Evolutionary conservation across 1,140 invertebrate genomes (phyloP).

Genomic region (Caenorhabditis remanei): DNA sequence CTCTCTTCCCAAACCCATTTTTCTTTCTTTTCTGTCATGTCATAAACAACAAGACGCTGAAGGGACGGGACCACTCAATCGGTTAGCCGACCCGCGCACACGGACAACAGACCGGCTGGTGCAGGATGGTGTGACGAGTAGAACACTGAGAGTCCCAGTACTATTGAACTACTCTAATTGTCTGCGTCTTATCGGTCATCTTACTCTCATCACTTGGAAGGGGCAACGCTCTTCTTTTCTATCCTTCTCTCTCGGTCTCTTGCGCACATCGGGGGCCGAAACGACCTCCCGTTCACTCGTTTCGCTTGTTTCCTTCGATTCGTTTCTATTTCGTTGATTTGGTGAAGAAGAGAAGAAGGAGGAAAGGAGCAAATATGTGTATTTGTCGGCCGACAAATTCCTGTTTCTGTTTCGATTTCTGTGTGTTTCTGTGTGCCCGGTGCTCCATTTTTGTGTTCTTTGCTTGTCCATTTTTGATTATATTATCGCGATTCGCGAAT

Average conservation of each 20-base stretch:
- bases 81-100: neutral
- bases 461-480: conserved; percentile 8
- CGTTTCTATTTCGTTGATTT: conserved; percentile 51
- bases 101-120: neutral
- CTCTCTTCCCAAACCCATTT: neutral
- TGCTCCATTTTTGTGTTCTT: neutral
- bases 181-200: conserved; percentile 27
- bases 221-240: neutral
- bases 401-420: conserved; percentile 15
- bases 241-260: neutral
- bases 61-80: neutral
- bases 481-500: neutral
- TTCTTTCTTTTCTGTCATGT: neutral
- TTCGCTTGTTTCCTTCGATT: conserved; percentile 31
- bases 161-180: conserved; percentile 26
- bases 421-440: too few relatives aligned
- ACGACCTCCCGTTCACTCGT: conserved; percentile 42
- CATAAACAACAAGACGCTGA: neutral
- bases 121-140: conserved; percentile 19
- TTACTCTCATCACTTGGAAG: neutral
- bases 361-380: neutral
- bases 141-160: conserved; percentile 20
- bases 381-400: conserved; percentile 23
- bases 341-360: neutral
- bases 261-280: neutral